Conservation (phyloP, 2,113 vertebrate species). For the Daphoenositta chrysoptera region DNA sequence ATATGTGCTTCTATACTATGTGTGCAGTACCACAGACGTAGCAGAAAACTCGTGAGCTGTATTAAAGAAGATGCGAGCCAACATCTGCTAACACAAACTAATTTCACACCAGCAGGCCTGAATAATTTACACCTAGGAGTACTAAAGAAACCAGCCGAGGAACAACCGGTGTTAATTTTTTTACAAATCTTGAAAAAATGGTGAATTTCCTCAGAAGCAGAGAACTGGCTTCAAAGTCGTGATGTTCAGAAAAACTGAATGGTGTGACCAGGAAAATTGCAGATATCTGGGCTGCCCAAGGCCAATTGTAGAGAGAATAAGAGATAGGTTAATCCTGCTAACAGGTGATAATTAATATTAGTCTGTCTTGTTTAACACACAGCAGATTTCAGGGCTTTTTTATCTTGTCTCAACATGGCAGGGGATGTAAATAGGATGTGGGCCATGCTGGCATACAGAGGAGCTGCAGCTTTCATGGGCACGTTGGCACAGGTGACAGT, state of each 20-base stretch:
- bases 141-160: neutral
- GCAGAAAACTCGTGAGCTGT: neutral
- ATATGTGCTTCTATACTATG: neutral
- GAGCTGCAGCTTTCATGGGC: neutral
- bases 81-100: neutral
- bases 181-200: neutral
- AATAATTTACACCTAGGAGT: neutral
- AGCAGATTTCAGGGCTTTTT: neutral
- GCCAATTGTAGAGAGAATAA: neutral
- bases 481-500: fast-evolving
- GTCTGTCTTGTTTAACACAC: neutral
- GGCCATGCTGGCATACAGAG: neutral
- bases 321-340: neutral
- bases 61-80: neutral
- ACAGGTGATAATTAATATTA: neutral
- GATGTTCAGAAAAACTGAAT: neutral
- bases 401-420: neutral
- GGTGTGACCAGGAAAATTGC: neutral
- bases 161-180: neutral
- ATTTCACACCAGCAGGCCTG: neutral
- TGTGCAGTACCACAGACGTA: neutral
- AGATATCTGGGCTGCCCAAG: neutral
- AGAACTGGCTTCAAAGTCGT: neutral
- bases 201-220: neutral
- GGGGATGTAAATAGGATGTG: neutral